Evolutionary conservation across 2,113 vertebrate species (phyloP).

Genomic region (Macquaria ambigua): DNA sequence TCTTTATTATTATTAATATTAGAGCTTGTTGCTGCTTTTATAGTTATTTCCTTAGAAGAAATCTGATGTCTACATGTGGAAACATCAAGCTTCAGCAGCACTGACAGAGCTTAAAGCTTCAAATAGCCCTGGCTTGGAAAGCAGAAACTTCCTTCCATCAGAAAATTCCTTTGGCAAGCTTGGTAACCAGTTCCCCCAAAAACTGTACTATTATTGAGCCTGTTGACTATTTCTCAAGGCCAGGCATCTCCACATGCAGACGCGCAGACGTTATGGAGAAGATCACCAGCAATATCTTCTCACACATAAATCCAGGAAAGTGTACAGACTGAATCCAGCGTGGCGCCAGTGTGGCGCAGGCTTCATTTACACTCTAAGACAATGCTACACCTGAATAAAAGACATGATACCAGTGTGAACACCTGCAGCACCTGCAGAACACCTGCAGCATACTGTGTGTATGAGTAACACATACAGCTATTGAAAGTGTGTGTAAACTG

Average conservation of each 20-base stretch:
- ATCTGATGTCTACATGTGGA: background rate
- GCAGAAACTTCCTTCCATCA: conserved; percentile 31
- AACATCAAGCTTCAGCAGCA: conserved; percentile 14
- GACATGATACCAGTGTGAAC: background rate
- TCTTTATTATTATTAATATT: background rate
- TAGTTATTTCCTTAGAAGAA: background rate
- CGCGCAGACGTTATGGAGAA: background rate
- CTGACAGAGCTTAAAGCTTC: background rate
- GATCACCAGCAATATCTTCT: conserved; percentile 11
- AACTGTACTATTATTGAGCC: background rate
- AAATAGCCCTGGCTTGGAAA: conserved; percentile 14
- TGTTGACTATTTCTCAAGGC: conserved; percentile 37
- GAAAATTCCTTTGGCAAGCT: conserved; percentile 28
- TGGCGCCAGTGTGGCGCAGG: background rate
- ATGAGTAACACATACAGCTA: background rate
- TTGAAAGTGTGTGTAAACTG: background rate
- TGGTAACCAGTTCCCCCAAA: conserved; percentile 12
- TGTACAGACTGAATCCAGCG: background rate
- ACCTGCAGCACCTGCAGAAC: conserved; percentile 1
- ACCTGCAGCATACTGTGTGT: background rate
- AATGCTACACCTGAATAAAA: conserved; percentile 3
- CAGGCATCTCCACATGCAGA: conserved; percentile 18
- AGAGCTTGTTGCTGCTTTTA: background rate
- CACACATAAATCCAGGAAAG: conserved; percentile 15
- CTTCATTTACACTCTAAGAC: conserved; percentile 13